Percentiles rank a stretch among this genome's conserved stretches.
Evolutionary conservation across 2,113 vertebrate genomes (phyloP).

Genomic region (Chrysochloris asiatica): DNA sequence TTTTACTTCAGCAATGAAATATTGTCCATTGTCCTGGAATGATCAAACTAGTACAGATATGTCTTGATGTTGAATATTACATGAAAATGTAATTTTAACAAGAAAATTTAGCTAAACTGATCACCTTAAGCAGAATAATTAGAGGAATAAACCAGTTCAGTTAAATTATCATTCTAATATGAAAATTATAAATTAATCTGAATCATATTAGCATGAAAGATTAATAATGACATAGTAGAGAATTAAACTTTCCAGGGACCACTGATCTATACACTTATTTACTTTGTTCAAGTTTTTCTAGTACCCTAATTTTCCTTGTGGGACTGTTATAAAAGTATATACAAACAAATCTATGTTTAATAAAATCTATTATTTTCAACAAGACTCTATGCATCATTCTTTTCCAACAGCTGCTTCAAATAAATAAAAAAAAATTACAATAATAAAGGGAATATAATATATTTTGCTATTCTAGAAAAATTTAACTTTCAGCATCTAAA

Average conservation of each 20-base stretch:
- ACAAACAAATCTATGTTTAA: conserved; percentile 66
- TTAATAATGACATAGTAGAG: conserved; percentile 24
- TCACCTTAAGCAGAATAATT: neutral
- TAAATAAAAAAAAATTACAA: conserved; percentile 60
- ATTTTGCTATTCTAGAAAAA: conserved; percentile 54
- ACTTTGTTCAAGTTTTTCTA: conserved; percentile 4
- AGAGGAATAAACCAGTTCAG: neutral
- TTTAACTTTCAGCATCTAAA: conserved; percentile 46
- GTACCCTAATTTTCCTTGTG: conserved; percentile 37
- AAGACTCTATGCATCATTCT: conserved; percentile 46
- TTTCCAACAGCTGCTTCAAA: conserved; percentile 59
- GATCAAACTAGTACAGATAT: conserved; percentile 68
- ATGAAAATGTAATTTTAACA: conserved; percentile 51
- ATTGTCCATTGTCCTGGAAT: conserved; percentile 78
- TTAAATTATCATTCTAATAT: conserved; percentile 47
- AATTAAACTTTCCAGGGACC: neutral
- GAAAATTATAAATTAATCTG: conserved; percentile 35
- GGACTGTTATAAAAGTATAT: conserved; percentile 24
- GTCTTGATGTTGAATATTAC: conserved; percentile 62
- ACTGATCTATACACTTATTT: neutral
- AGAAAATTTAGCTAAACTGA: neutral
- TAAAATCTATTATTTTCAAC: conserved; percentile 63
- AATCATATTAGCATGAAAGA: conserved; percentile 29
- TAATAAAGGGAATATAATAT: conserved; percentile 27
- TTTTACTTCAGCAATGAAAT: conserved; percentile 82